Evolutionary conservation across 2,113 vertebrate genomes (phyloP), one percentile per base, ranked within the genome.

Genomic region (Menidia beryllina): DNA sequence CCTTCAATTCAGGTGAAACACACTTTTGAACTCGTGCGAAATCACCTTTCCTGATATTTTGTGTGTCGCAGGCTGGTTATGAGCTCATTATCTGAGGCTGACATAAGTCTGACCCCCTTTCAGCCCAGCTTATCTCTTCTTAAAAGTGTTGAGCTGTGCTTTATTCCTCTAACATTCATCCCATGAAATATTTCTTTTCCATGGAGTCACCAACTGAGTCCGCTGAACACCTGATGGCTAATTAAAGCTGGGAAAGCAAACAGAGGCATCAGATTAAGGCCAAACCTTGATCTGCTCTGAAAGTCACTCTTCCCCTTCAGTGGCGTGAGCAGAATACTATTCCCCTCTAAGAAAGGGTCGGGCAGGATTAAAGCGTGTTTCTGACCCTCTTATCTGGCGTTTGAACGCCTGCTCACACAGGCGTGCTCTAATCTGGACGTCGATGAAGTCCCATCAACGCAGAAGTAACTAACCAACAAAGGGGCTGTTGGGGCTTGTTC

Each of bases 351-450:
- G 95, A 94, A 75, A 93, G 93, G 95, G 94, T 93, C 91, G 89
- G 58, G 43, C 83, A 92, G 96, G 96, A 98, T 97, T 97, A 96
- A 96, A 96, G 95, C 94, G 93, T 95, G 93, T 95, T 90, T 93
- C 93, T 94, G 79, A 88, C 92, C 91, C 95, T 93, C 96, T 96
- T 95, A 96, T 97, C 94, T 94, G 89, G 91, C 93, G 93, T 94
- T 96, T 97, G 95, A 97, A 94, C 92, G 95, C 94, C 96, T 97
- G 96, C 97, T 98, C 96, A 95, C 87, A 92, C 95, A 96, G 91
- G 93, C 95, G 90, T 97, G 94, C 92, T 94, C 91, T 97, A 96
- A 98, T 97, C 95, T 94, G 81, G 94, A 96, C 94, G 96, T 97
- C 96, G 95, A 97, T 97, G 95, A 90, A 79, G 90, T 86, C 92